Base-by-base conservation (phyloP, 2,113 vertebrate genomes). In the Misgurnus mizolepis region DNA sequence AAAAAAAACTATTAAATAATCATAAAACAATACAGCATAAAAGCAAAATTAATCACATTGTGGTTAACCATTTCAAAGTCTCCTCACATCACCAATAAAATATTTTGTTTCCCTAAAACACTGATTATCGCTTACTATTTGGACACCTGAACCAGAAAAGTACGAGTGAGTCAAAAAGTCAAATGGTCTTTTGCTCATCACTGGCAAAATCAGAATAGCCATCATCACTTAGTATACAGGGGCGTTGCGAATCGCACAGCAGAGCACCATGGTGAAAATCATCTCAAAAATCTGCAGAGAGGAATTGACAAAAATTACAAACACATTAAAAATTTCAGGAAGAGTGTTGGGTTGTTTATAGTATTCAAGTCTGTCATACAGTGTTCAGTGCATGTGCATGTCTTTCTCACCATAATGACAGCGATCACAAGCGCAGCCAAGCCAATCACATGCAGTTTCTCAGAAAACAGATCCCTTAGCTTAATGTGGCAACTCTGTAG, bases 381-480 rank as follows among this genome's bases (percentile, higher is more conserved):
- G 34, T 53, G 81, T 58, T 61, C 4, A 9, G n/a, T 58, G 27
- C 27, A 34, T 34, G 27, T 58, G 6, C 6, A n/a, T 18, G 17
- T 18, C 6, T 58, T 53, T 49, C 95, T 93, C 88, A 98, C 97
- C 96, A 99, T 98, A 88, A 99, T 99, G 82, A 96, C 94, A 0
- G 96, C 96, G 0, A 99, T 95, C 83, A 95, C 95, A 0, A 98
- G 87, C 1, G 96, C 96, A 1, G 94, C 96, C 0, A 98, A 94
- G 58, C 97, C 97, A 0, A 99, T 96, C 88, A 98, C 86, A 86
- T 97, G 95, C 69, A 97, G 92, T 91, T 98, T 99, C 84, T 95
- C 93, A 0, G 95, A 95, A 86, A 99, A 99, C 80, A 99, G 94
- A 3, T 94, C 92, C 0, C 93, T 93, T 0, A 99, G 93, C 86